phyloP scores from a whole-genome alignment of 2,797 vertebrate species.

The Sphaeramia orbicularis region DNA sequence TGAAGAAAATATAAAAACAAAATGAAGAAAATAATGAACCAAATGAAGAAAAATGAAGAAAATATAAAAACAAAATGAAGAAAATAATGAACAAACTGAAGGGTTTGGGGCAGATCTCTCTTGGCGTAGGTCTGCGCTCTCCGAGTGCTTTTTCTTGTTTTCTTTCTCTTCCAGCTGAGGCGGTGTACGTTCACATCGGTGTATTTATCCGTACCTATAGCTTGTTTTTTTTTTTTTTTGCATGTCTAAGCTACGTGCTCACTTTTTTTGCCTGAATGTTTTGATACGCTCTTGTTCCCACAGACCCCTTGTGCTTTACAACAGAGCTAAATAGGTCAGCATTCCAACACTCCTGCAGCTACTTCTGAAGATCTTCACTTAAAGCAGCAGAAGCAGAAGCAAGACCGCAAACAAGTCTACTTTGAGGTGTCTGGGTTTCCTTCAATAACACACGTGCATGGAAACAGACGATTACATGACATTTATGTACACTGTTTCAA shows the following conservation, averaged over 20 bases:
- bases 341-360: conserved; percentile 55
- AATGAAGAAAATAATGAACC: too few relatives aligned
- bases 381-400: conserved; percentile 17
- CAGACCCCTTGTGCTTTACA: conserved; percentile 45
- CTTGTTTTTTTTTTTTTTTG: not conserved
- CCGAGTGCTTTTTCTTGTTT: too few relatives aligned
- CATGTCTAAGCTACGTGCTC: not conserved
- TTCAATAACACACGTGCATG: too few relatives aligned
- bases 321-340: conserved; percentile 73
- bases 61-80: too few relatives aligned
- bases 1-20: too few relatives aligned
- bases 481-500: too few relatives aligned
- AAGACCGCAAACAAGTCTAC: conserved; percentile 37
- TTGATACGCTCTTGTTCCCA: conserved; percentile 30
- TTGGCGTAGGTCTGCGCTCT: too few relatives aligned
- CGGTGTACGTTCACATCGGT: conserved; percentile 16
- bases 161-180: conserved; percentile 32
- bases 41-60: too few relatives aligned
- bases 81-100: too few relatives aligned
- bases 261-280: not conserved
- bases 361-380: conserved; percentile 35
- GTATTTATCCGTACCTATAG: not conserved
- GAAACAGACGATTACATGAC: too few relatives aligned
- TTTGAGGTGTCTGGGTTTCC: not conserved
- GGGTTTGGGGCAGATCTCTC: too few relatives aligned